phyloP scores from a whole-genome alignment of 2,888 invertebrate genomes.

The Corythucha ciliata region DNA sequence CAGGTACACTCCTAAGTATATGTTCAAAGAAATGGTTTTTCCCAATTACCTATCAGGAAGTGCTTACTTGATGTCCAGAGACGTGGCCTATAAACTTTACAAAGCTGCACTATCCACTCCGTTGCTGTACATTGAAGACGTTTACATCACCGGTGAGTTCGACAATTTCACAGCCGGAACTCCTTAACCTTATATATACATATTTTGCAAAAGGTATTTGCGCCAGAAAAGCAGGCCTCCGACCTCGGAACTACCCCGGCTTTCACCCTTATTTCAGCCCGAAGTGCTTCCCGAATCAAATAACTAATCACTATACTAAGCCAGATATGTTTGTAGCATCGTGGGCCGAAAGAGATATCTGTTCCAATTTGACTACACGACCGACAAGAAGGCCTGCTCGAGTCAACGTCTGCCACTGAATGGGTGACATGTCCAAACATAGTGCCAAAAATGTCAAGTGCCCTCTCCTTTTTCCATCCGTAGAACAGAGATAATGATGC shows the following conservation, averaged over 20 bases:
- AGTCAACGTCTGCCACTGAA: too few relatives aligned
- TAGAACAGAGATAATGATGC: too few relatives aligned
- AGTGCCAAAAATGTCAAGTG: too few relatives aligned
- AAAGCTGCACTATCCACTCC: constrained; percentile 56
- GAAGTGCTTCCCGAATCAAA: constrained; percentile 43
- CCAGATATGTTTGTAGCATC: constrained; percentile 38
- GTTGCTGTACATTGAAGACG: constrained; percentile 67
- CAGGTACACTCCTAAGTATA: constrained; percentile 70
- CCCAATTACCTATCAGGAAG: constrained; percentile 76
- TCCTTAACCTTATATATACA: too few relatives aligned
- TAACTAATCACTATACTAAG: constrained; percentile 50
- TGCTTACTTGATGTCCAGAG: constrained; percentile 63
- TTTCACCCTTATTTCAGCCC: constrained; percentile 47
- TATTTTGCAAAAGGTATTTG: constrained; percentile 47
- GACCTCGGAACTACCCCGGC: constrained; percentile 53
- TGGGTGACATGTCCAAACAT: too few relatives aligned
- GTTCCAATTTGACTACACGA: constrained; percentile 34
- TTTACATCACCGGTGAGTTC: constrained; percentile 73
- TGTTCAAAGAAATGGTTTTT: constrained; percentile 61
- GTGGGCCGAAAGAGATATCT: constrained; percentile 37
- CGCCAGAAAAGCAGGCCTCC: constrained; percentile 50
- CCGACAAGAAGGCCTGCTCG: too few relatives aligned
- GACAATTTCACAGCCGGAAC: constrained; percentile 19
- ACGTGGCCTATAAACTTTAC: constrained; percentile 57
- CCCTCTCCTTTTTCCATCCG: too few relatives aligned